Conservation (phyloP, 2,888 invertebrate genomes). For the Heliothis peltigera region DNA sequence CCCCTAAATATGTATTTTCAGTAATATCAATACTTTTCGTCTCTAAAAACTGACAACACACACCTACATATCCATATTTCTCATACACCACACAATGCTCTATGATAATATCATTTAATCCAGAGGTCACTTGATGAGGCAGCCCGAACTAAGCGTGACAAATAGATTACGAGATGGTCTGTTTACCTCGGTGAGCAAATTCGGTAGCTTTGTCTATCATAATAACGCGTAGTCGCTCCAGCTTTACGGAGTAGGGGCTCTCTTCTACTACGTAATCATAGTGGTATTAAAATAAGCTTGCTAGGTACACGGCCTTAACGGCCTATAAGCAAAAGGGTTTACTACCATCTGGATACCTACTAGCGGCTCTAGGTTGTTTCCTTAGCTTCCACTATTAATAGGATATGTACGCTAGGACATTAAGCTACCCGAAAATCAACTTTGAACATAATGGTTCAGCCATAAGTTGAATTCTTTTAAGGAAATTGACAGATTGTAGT, state of each 20-base stretch:
- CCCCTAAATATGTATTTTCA: too few relatives aligned
- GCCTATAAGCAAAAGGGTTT: neutral
- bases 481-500: too few relatives aligned
- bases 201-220: slow-evolving; percentile 29
- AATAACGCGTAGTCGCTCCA: slow-evolving; percentile 11
- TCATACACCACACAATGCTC: slow-evolving; percentile 9
- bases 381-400: too few relatives aligned
- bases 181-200: slow-evolving; percentile 48
- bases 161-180: slow-evolving; percentile 63
- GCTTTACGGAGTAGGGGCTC: slow-evolving; percentile 12
- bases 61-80: slow-evolving; percentile 1
- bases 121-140: slow-evolving; percentile 41
- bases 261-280: slow-evolving; percentile 18
- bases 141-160: slow-evolving; percentile 49
- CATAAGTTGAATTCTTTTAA: too few relatives aligned
- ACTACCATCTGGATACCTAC: neutral
- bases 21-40: too few relatives aligned
- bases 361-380: too few relatives aligned
- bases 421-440: too few relatives aligned
- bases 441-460: too few relatives aligned
- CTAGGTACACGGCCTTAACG: neutral
- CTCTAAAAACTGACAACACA: neutral
- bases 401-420: too few relatives aligned
- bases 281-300: neutral
- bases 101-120: slow-evolving; percentile 55